Evolutionary conservation across 2,888 invertebrate species (phyloP), one percentile per base, ranked within the genome.

Genomic region (Scaeva pyrastri): DNA sequence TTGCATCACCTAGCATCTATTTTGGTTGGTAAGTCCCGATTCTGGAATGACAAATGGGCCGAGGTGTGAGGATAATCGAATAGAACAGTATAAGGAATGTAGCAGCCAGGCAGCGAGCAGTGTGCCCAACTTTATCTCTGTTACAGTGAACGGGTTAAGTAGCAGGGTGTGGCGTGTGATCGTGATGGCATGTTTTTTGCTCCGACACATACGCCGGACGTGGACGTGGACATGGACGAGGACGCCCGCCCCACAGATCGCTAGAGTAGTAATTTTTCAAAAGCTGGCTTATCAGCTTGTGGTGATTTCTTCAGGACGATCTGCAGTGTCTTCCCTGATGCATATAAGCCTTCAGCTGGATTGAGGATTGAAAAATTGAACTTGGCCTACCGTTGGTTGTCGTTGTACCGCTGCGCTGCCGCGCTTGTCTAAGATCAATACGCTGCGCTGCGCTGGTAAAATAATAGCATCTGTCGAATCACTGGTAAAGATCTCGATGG

Each of bases 21-120:
- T 79, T 81, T 68, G 21, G 39, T 60, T 70, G 55, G 16, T 21
- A 26, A 70, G 80, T 84, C 84, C 43, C 26, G 66, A 60, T 74
- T 66, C 83, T 60, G 50, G 60, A 77, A 85, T 86, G 82, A 86
- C 86, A 86, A 86, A 86, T 86, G 77, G 82, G 58, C 77, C 50
- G 52, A 82, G 58, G 82, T 86, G 77, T 82, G 82, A 82, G 86
- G 76, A 85, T 85, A 85, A 85, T 81, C 76, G 81, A 60, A 81
- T 71, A 73, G 62, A 78, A 76, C 77, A 71, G 77, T 52, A 71
- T 50, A 23, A 43, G 73, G 86, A 86, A 86, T 86, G 82, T 68
- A 26, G 70, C 64, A 66, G 64, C 45, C n/a, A n/a, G 12, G 8
- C 31, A 31, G 31, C 8, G n/a, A 45, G 62, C 60, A 71, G 60